Base-by-base conservation (phyloP, 1,140 invertebrate species). In the Eurosta solidaginis region DNA sequence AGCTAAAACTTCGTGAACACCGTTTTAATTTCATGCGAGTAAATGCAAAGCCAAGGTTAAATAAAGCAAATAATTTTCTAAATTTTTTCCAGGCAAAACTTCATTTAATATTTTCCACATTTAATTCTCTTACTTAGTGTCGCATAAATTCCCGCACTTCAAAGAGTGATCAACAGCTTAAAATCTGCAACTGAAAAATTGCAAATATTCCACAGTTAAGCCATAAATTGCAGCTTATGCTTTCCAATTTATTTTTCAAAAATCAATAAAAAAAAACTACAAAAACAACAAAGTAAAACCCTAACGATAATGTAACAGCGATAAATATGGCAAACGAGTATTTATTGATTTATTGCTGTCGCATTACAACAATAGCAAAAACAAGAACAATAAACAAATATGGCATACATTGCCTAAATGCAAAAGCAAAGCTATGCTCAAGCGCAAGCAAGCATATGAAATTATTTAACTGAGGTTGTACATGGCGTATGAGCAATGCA, bases 281-380 rank as follows among this genome's bases (percentile, higher is more conserved):
- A n/a, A n/a, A n/a, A n/a, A n/a, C n/a, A n/a, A n/a, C n/a, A n/a
- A n/a, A n/a, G n/a, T n/a, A n/a, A n/a, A 33, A 59, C 12, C 17
- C 17, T 40, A 40, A 68, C 59, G 59, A 68, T 68, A 68, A 68
- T 68, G 29, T 68, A 40, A 33, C 59, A 68, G 59, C 59, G 59
- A 68, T 33, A 68, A 68, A 68, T 68, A 63, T 52, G 49, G 17
- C 59, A 68, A 68, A 40, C 29, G 29, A 68, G 6, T n/a, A 9
- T 40, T 68, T 68, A 68, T 68, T 68, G 59, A 40, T 68, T 68
- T 68, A 68, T 68, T 40, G n/a, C 36, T 68, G 59, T 68, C 59
- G 59, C 59, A 68, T 68, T 68, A 68, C 3, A 36, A 68, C 59
- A 40, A 9, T 40, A 33, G 49, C n/a, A 14, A 63, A 22, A 36